These are phyloP conservation scores for Miltochrista miniata DNA, from an alignment of 2,888 invertebrate genomes.

Conservation along the genomic window DNA sequence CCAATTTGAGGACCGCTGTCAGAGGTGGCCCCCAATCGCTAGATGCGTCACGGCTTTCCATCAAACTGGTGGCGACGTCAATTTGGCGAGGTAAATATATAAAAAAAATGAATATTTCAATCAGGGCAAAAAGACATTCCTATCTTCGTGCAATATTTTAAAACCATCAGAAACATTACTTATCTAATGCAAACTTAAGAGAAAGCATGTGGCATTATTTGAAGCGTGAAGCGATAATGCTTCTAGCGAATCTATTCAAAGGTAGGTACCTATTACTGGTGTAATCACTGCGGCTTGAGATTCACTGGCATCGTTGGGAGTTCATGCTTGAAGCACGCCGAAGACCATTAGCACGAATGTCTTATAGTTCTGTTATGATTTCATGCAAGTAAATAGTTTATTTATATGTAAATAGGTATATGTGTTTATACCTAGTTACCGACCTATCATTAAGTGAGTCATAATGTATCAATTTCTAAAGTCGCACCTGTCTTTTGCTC, in stretches of 20 bases:
- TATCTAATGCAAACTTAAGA: slow-evolving; percentile 10
- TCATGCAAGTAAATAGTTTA: not conserved
- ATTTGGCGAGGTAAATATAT: too few species aligned
- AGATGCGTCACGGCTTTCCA: too few species aligned
- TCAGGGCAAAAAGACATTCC: too few species aligned
- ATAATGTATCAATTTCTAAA: too few species aligned
- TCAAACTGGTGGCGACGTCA: too few species aligned
- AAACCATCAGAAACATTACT: too few species aligned
- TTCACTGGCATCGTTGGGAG: slow-evolving; percentile 31
- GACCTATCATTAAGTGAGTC: too few species aligned
- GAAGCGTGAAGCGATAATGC: slow-evolving; percentile 34
- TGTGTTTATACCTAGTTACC: not conserved
- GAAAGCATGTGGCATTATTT: slow-evolving; percentile 33
- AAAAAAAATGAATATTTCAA: too few species aligned
- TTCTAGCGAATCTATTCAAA: slow-evolving; percentile 31
- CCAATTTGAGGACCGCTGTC: too few species aligned
- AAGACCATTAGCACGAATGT: slow-evolving; percentile 8
- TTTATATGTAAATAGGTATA: not conserved
- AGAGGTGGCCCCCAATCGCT: too few species aligned
- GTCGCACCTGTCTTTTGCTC: too few species aligned
- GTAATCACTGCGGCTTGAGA: slow-evolving; percentile 34
- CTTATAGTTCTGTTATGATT: not conserved
- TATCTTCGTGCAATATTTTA: too few species aligned
- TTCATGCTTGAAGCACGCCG: slow-evolving; percentile 32
- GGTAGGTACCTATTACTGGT: slow-evolving; percentile 24